These are phyloP conservation scores for Euwallacea fornicatus DNA, from an alignment of 1,140 invertebrate species.

Conservation along the genomic window DNA sequence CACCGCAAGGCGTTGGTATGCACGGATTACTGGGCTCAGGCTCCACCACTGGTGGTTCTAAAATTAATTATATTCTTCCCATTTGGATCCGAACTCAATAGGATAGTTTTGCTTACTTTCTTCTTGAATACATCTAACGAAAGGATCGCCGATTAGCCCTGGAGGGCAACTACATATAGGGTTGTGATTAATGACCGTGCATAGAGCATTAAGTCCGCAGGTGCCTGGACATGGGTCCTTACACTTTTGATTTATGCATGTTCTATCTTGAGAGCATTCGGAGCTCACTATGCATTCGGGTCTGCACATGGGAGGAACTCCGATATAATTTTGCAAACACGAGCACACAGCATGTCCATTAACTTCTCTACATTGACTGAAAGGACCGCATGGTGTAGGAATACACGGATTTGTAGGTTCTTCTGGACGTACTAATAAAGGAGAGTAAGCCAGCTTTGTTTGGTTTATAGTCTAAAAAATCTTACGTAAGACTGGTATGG, in stretches of 20 bases:
- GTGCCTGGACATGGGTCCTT: slow-evolving; percentile 73
- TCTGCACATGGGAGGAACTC: slow-evolving; percentile 70
- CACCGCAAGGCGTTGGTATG: slow-evolving; percentile 77
- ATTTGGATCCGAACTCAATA: not conserved
- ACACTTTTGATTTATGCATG: slow-evolving; percentile 75
- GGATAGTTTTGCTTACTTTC: slow-evolving; percentile 57
- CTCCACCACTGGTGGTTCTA: slow-evolving; percentile 54
- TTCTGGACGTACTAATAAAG: slow-evolving; percentile 48
- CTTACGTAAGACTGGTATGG: slow-evolving; percentile 45
- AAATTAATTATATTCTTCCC: slow-evolving; percentile 42
- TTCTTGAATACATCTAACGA: slow-evolving; percentile 64
- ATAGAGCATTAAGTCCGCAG: slow-evolving; percentile 74
- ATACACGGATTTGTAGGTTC: slow-evolving; percentile 63
- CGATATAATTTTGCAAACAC: slow-evolving; percentile 67
- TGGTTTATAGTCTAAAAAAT: not conserved
- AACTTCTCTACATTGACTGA: slow-evolving; percentile 67
- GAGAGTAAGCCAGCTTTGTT: not conserved
- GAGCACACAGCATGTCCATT: slow-evolving; percentile 71
- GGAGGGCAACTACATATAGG: slow-evolving; percentile 73
- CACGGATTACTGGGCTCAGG: slow-evolving; percentile 64
- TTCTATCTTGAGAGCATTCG: slow-evolving; percentile 69
- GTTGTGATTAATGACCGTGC: slow-evolving; percentile 74
- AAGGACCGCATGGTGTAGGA: slow-evolving; percentile 71
- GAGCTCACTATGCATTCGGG: slow-evolving; percentile 76
- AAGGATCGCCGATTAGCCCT: slow-evolving; percentile 73